Percentiles rank a stretch among this genome's conserved stretches.
Conservation (phyloP, 2,888 invertebrate species). For the Leucophenga maculata region DNA sequence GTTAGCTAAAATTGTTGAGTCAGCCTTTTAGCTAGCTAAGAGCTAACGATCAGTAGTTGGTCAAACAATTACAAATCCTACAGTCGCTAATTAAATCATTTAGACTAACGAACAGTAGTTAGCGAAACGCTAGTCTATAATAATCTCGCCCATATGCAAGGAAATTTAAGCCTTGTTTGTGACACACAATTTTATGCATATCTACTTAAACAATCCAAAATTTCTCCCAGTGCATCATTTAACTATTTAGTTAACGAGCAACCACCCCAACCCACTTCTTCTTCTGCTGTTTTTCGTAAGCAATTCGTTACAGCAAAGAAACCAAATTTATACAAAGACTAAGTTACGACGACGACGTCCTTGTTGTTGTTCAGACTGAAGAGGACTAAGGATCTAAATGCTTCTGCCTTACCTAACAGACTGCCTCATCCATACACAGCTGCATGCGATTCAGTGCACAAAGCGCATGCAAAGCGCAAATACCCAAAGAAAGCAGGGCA, state of each 20-base stretch:
- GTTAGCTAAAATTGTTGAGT: too few species aligned
- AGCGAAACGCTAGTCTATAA: too few species aligned
- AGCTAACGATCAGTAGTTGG: too few species aligned
- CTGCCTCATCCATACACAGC: too few species aligned
- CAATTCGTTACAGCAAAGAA: conserved; percentile 47
- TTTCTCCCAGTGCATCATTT: neutral
- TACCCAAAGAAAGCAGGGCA: neutral
- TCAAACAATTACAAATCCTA: too few species aligned
- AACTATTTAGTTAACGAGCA: neutral
- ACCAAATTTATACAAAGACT: conserved; percentile 53
- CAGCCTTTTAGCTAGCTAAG: too few species aligned
- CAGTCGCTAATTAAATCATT: too few species aligned
- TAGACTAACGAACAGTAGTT: too few species aligned
- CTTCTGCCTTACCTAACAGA: neutral
- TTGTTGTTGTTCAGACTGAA: conserved; percentile 40
- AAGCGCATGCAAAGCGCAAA: conserved; percentile 18
- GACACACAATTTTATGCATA: too few species aligned
- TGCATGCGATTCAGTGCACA: neutral
- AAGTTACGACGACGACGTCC: neutral
- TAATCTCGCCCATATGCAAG: too few species aligned
- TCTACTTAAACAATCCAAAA: neutral
- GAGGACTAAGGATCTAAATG: neutral
- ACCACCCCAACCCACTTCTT: too few species aligned
- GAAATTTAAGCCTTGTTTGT: too few species aligned
- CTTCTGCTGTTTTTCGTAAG: neutral